Evolutionary conservation across 2,797 vertebrate species (phyloP).

Genomic region (Anguilla obscura): DNA sequence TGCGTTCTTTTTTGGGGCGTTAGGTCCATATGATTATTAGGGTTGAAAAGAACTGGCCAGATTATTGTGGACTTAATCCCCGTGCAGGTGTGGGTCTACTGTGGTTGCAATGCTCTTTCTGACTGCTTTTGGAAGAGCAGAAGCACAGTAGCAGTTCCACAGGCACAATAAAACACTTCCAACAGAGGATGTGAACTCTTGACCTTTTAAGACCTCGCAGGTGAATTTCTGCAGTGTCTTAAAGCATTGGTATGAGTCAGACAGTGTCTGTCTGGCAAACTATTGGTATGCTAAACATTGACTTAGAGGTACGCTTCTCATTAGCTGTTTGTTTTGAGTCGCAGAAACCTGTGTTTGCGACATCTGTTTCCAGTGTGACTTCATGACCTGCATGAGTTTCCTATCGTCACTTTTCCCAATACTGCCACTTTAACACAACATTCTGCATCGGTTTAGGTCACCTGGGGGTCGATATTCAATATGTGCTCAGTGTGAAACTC

Average conservation of each 20-base stretch:
- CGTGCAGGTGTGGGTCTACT: background rate
- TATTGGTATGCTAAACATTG: constrained; percentile 26
- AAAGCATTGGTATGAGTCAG: constrained; percentile 14
- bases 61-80: background rate
- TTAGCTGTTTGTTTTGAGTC: background rate
- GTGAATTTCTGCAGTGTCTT: background rate
- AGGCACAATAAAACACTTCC: background rate
- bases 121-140: background rate
- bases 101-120: background rate
- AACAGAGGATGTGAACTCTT: background rate
- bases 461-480: background rate
- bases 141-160: background rate
- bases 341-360: background rate
- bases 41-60: background rate
- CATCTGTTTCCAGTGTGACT: background rate
- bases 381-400: background rate
- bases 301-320: background rate
- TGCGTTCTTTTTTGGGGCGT: background rate
- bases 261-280: background rate
- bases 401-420: background rate
- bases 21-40: background rate
- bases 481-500: background rate
- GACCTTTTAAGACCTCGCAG: background rate
- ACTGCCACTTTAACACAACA: background rate
- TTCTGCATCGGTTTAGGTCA: background rate